Percentiles rank a stretch among this genome's conserved stretches.
Conservation (phyloP, 2,888 invertebrate genomes). For the Stenoptilia bipunctidactyla region DNA sequence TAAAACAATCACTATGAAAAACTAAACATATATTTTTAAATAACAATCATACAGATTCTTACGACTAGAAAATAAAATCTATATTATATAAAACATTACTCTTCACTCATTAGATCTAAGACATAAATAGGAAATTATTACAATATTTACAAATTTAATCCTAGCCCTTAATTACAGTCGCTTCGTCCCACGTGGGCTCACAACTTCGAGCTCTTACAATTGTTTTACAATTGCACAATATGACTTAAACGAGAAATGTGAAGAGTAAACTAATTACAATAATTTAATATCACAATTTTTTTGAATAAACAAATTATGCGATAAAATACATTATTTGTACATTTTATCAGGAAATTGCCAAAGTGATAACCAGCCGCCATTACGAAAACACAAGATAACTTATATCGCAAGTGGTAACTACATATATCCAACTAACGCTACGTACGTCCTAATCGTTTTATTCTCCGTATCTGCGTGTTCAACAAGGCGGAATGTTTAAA, state of each 20-base stretch:
- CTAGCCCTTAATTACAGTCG: no score
- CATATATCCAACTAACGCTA: no score
- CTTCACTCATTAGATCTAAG: background rate
- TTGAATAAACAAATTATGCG: constrained; percentile 6
- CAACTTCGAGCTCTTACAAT: no score
- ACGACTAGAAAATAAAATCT: constrained; percentile 23
- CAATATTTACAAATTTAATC: no score
- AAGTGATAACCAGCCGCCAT: background rate
- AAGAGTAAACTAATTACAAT: constrained; percentile 2
- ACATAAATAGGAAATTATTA: no score
- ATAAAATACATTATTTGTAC: background rate
- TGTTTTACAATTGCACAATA: no score
- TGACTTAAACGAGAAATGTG: constrained; percentile 2
- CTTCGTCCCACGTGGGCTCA: no score
- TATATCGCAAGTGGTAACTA: no score
- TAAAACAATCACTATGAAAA: no score
- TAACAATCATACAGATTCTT: constrained; percentile 23
- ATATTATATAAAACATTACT: constrained; percentile 5
- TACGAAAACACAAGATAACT: background rate
- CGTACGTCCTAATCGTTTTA: no score
- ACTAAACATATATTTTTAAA: constrained; percentile 4
- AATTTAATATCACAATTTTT: constrained; percentile 17
- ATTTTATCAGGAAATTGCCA: constrained; percentile 1
- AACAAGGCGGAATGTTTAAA: no score
- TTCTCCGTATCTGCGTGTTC: no score